phyloP scores from a whole-genome alignment of 2,888 invertebrate species.

The Temnothorax ravouxi region DNA sequence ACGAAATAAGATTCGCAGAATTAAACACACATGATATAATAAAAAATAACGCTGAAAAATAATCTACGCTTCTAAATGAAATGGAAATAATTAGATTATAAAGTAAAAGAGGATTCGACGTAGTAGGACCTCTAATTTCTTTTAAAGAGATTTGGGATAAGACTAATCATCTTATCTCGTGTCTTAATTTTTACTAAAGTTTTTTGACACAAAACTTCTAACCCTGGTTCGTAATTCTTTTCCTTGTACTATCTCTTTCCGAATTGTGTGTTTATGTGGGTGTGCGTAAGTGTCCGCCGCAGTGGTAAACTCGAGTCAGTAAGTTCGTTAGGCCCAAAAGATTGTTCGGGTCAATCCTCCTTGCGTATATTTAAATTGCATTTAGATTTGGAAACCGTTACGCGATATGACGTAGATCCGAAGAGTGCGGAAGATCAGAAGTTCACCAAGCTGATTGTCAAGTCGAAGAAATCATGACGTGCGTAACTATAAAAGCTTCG shows the following conservation, averaged over 20 bases:
- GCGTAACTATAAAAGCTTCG: conserved; percentile 9
- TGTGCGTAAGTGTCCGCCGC: too few species aligned
- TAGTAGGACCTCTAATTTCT: background rate
- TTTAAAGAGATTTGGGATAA: too few species aligned
- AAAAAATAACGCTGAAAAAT: background rate
- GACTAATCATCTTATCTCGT: too few species aligned
- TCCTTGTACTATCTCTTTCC: too few species aligned
- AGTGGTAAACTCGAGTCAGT: too few species aligned
- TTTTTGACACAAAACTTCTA: too few species aligned
- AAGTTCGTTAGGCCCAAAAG: too few species aligned
- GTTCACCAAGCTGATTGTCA: background rate
- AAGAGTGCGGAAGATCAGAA: background rate
- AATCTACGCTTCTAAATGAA: background rate
- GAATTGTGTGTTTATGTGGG: too few species aligned
- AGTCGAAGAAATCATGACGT: background rate
- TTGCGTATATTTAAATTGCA: background rate
- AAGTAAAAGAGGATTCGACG: background rate
- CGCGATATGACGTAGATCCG: background rate
- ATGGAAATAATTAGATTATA: background rate
- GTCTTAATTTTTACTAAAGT: too few species aligned
- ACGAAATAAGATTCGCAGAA: background rate
- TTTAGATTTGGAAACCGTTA: background rate
- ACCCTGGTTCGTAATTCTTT: too few species aligned
- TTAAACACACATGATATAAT: background rate
- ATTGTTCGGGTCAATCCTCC: too few species aligned